Evolutionary conservation across 2,113 vertebrate genomes (phyloP), one percentile per base, ranked within the genome.

Genomic region (Rostratula benghalensis): DNA sequence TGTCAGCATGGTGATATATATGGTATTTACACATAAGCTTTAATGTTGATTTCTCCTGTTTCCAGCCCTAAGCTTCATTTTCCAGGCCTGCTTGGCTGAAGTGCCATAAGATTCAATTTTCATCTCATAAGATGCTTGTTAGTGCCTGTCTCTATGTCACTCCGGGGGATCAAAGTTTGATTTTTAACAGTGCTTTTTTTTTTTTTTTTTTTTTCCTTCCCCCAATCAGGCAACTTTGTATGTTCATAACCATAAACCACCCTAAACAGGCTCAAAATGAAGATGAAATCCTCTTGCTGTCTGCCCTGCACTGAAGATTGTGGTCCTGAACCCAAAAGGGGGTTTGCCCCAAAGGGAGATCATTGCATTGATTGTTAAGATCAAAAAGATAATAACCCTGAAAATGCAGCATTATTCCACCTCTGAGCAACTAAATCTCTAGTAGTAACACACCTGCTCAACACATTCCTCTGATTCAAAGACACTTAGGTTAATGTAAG

Each of bases 401-500:
- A 3, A 2, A 60, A 56, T 33, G 13, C 19, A 71, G 23, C 5
- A 3, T 54, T 35, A 6, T 4, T 45, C 61, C 60, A 51, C 33
- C 75, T 31, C 5, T 0, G 24, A 37, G 71, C 63, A 80, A 50
- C 39, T 46, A 71, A 11, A 21, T 50, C 73, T 75, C 48, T 56
- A 77, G 11, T 41, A 83, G 11, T 41, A 56, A 24, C 82, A 17
- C 7, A 64, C 25, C 84, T 41, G 31, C 79, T 64, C 5, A 0
- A n/a, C 89, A 60, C 59, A 18, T 90, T 77, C 56, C 46, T 30
- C 39, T 77, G 28, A 61, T 43, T 93, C 82, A 85, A 53, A 90
- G 67, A 53, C 59, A 83, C 84, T 93, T 79, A 37, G 68, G 30
- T 48, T 95, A 90, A 96, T 95, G 95, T 91, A 94, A 91, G 69